Percentiles rank a stretch among this genome's conserved stretches.
Conservation (phyloP, 2,113 vertebrate genomes). For the Callospermophilus lateralis region DNA sequence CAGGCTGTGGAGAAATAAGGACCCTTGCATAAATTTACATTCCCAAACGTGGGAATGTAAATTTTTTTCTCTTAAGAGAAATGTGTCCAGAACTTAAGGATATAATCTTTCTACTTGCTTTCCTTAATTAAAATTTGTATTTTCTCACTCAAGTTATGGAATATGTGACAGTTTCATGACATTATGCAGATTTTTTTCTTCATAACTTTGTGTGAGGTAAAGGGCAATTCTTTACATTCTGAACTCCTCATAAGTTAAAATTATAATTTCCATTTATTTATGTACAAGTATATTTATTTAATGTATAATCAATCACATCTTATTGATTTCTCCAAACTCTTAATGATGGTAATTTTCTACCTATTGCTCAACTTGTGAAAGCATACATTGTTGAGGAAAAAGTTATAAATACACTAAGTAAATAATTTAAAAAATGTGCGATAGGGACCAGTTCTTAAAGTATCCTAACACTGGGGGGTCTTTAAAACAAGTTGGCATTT, state of each 20-base stretch:
- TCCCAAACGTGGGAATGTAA: not conserved
- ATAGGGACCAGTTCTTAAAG: not conserved
- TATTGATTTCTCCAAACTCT: not conserved
- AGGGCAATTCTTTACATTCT: not conserved
- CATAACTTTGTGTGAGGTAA: not conserved
- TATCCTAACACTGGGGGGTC: not conserved
- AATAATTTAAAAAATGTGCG: constrained; percentile 32
- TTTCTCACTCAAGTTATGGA: not conserved
- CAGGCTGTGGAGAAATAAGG: not conserved
- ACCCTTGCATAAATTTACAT: no score
- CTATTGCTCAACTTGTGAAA: not conserved
- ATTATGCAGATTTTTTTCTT: not conserved
- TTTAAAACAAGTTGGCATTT: constrained; percentile 24
- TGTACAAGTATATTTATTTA: not conserved
- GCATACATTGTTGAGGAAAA: not conserved
- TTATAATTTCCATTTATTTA: constrained; percentile 1
- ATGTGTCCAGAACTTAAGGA: not conserved
- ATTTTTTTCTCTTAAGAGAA: not conserved
- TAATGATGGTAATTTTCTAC: not conserved
- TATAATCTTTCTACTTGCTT: not conserved
- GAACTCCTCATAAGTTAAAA: not conserved
- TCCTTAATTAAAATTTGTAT: constrained; percentile 24
- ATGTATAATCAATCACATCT: constrained; percentile 17
- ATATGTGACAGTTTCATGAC: not conserved
- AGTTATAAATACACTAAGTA: not conserved